phyloP scores from a whole-genome alignment of 2,797 vertebrate genomes.

The Gobionotothen gibberifrons region DNA sequence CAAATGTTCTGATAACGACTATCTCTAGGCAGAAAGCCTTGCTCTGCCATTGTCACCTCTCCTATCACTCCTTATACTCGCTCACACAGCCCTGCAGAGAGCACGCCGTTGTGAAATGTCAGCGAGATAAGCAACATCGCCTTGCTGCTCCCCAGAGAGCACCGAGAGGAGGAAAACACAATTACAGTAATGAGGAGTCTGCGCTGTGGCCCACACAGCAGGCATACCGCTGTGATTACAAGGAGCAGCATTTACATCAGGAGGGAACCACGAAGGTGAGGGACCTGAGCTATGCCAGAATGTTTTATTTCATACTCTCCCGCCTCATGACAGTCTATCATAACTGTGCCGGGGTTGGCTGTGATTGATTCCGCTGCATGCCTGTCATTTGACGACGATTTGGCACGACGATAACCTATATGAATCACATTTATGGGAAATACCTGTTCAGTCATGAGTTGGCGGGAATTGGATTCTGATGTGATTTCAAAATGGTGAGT shows the following conservation, averaged over 20 bases:
- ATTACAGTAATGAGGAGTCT: slow-evolving; percentile 54
- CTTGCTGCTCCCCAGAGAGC: slow-evolving; percentile 45
- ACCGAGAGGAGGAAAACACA: slow-evolving; percentile 46
- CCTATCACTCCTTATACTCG: neutral
- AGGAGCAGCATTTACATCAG: slow-evolving; percentile 23
- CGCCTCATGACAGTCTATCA: neutral
- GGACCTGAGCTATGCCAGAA: neutral
- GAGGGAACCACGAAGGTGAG: neutral
- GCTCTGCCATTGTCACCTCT: neutral
- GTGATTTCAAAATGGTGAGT: neutral
- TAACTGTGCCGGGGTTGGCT: neutral
- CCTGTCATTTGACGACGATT: slow-evolving; percentile 28
- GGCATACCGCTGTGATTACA: slow-evolving; percentile 16
- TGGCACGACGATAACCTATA: slow-evolving; percentile 21
- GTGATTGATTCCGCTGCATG: slow-evolving; percentile 3
- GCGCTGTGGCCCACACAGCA: slow-evolving; percentile 26
- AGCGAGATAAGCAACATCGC: slow-evolving; percentile 54
- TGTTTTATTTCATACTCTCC: slow-evolving; percentile 12
- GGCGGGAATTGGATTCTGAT: neutral
- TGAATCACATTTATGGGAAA: slow-evolving; percentile 4
- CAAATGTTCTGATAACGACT: neutral
- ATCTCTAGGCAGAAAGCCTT: neutral
- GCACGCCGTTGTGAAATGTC: slow-evolving; percentile 63
- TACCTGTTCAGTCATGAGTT: slow-evolving; percentile 1
- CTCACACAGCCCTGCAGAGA: slow-evolving; percentile 14